Percentiles rank a stretch among this genome's conserved stretches.
phyloP scores from a whole-genome alignment of 2,888 invertebrate genomes.

The Xanthia togata region DNA sequence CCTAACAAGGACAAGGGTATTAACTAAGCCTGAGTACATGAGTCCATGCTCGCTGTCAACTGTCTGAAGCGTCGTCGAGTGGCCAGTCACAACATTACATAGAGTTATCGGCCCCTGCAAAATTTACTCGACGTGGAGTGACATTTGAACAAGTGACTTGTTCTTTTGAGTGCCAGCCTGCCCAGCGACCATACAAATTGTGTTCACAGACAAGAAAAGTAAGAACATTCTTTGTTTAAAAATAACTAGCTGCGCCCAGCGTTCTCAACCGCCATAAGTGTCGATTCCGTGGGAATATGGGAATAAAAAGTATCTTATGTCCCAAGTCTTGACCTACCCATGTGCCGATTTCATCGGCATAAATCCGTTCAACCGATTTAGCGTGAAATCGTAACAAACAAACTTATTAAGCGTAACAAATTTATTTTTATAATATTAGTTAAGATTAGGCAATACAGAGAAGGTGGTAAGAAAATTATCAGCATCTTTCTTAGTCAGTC shows the following conservation, averaged over 20 bases:
- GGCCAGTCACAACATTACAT: conserved; percentile 64
- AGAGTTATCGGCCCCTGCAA: conserved; percentile 62
- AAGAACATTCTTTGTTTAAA: conserved; percentile 4
- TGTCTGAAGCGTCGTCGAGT: conserved; percentile 29
- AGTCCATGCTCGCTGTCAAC: conserved; percentile 52
- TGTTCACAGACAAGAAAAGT: conserved; percentile 6
- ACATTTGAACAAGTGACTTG: conserved; percentile 33
- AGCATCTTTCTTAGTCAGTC: conserved; percentile 6
- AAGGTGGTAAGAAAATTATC: not conserved
- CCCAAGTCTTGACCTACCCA: too few relatives aligned
- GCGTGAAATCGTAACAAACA: too few relatives aligned
- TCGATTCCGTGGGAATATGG: too few relatives aligned
- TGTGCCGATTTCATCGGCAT: too few relatives aligned
- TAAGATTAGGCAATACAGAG: not conserved
- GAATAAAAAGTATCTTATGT: too few relatives aligned
- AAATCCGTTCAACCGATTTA: too few relatives aligned
- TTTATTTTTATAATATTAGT: not conserved
- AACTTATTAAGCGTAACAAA: too few relatives aligned
- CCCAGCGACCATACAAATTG: not conserved
- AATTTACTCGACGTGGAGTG: conserved; percentile 49
- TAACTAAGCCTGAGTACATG: conserved; percentile 44
- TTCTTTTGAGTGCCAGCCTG: conserved; percentile 33
- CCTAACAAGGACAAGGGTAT: conserved; percentile 50
- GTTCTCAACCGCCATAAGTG: too few relatives aligned
- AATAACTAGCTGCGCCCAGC: not conserved